Evolutionary conservation across 2,797 vertebrate genomes (phyloP).

Genomic region (Rhyacichthys aspro): DNA sequence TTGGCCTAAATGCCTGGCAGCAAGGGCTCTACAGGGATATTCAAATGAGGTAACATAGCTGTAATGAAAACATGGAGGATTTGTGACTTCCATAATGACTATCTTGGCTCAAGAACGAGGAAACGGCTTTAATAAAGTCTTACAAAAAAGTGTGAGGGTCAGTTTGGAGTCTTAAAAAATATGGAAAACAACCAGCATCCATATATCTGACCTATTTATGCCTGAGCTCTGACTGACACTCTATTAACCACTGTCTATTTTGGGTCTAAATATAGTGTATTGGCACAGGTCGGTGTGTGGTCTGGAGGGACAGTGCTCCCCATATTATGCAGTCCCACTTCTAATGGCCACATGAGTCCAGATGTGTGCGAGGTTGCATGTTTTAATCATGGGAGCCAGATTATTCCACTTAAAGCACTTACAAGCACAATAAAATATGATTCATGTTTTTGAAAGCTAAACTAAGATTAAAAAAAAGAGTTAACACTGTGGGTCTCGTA

Average conservation of each 20-base stretch:
- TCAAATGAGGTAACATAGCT: constrained; percentile 19
- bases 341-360: constrained; percentile 14
- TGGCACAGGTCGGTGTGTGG: not conserved
- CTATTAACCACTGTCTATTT: not conserved
- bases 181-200: not conserved
- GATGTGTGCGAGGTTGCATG: too few species aligned
- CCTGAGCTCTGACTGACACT: not conserved
- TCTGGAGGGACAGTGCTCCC: not conserved
- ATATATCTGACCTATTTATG: not conserved
- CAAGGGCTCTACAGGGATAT: constrained; percentile 11
- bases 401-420: too few species aligned
- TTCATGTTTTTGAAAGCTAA: too few species aligned
- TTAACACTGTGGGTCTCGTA: too few species aligned
- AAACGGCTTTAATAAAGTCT: not conserved
- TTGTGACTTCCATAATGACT: constrained; percentile 27
- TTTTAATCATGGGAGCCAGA: too few species aligned
- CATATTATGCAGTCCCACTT: not conserved
- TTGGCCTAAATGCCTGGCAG: constrained; percentile 11
- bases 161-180: not conserved
- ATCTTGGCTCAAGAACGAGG: not conserved
- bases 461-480: too few species aligned
- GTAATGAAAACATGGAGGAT: constrained; percentile 26
- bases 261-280: not conserved
- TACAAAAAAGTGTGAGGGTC: not conserved
- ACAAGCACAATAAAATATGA: too few species aligned